A percentile compares a stretch with the other conserved stretches of the same genome.
Conservation (phyloP, 2,113 vertebrate genomes). For the Calidris pugnax region DNA sequence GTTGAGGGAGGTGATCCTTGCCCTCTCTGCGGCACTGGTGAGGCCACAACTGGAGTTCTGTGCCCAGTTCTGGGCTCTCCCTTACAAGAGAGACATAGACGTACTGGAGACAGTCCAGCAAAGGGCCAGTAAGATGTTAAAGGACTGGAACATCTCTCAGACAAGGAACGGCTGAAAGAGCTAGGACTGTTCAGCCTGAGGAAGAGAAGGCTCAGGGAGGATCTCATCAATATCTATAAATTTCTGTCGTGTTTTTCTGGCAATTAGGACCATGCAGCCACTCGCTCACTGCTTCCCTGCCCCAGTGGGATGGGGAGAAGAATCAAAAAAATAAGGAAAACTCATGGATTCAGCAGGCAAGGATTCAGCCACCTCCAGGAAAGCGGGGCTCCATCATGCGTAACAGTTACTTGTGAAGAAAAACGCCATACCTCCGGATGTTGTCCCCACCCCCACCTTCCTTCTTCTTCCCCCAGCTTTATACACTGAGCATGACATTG, state of each 20-base stretch:
- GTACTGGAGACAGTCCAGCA: neutral
- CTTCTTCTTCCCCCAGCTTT: too few species aligned
- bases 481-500: too few species aligned
- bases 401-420: neutral
- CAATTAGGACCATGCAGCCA: neutral
- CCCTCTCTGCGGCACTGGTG: neutral
- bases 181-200: neutral
- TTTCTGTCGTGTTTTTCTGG: neutral
- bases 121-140: neutral
- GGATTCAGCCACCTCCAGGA: neutral
- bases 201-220: neutral
- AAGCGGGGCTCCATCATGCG: neutral
- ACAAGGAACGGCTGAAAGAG: neutral
- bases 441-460: too few species aligned
- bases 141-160: neutral
- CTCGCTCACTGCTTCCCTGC: neutral
- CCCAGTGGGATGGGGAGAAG: neutral
- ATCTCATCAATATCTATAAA: neutral
- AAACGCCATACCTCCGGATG: neutral
- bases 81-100: neutral
- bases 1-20: neutral
- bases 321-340: neutral
- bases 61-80: neutral
- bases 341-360: neutral
- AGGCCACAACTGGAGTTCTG: neutral